phyloP scores from a whole-genome alignment of 2,888 invertebrate species.

The Ormyrus labotus region DNA sequence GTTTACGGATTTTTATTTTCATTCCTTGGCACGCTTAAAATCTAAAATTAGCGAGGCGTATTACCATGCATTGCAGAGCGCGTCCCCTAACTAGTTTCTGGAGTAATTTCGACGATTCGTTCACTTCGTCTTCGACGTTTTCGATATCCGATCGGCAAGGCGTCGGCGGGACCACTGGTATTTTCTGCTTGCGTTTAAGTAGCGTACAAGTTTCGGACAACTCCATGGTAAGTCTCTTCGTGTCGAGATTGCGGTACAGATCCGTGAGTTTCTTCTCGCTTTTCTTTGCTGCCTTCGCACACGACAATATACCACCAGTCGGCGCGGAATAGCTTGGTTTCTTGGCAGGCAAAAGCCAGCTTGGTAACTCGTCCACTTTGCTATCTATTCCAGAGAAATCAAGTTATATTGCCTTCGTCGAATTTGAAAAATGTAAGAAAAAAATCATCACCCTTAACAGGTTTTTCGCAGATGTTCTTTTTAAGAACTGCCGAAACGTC shows the following conservation, averaged over 20 bases:
- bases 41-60: neutral
- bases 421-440: too few relatives aligned
- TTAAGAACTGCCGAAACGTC: too few relatives aligned
- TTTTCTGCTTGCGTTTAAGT: conserved; percentile 58
- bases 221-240: conserved; percentile 67
- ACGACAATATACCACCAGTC: neutral
- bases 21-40: too few relatives aligned
- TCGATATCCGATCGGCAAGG: conserved; percentile 47
- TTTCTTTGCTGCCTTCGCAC: neutral
- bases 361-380: neutral
- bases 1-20: neutral
- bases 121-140: conserved; percentile 72
- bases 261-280: conserved; percentile 22
- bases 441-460: neutral
- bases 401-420: too few relatives aligned
- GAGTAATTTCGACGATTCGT: conserved; percentile 76
- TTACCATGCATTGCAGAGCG: conserved; percentile 84
- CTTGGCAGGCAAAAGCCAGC: conserved; percentile 6
- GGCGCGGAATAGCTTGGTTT: neutral
- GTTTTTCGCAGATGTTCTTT: neutral
- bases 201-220: conserved; percentile 65
- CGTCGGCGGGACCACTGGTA: conserved; percentile 46
- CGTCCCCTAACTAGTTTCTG: conserved; percentile 79
- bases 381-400: too few relatives aligned
- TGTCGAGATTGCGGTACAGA: conserved; percentile 9